Percentiles rank a stretch among this genome's conserved stretches.
Conservation (phyloP, 1,140 invertebrate genomes). For the Cheumatopsyche charites region DNA sequence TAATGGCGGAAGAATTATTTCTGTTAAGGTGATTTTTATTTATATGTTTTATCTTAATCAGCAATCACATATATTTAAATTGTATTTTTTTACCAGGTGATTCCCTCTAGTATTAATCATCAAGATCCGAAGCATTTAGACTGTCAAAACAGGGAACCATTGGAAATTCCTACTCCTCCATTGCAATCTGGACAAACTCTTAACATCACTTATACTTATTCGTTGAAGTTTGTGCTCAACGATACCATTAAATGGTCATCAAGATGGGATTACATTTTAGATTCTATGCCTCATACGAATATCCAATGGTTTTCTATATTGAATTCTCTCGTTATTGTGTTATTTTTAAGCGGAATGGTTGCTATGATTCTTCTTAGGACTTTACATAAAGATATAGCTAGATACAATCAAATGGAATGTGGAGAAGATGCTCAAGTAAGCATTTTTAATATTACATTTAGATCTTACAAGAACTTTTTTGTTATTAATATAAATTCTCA, state of each 20-base stretch:
- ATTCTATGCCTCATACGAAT: slow-evolving; percentile 97
- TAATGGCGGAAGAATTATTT: slow-evolving; percentile 90
- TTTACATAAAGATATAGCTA: slow-evolving; percentile 96
- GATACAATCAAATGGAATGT: slow-evolving; percentile 97
- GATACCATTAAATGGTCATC: slow-evolving; percentile 96
- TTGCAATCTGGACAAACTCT: slow-evolving; percentile 64
- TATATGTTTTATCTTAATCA: neutral
- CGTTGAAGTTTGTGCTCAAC: slow-evolving; percentile 80
- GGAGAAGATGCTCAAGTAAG: slow-evolving; percentile 88
- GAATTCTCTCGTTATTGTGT: slow-evolving; percentile 87
- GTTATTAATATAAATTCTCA: neutral
- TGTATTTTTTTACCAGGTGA: slow-evolving; percentile 58
- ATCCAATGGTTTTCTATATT: slow-evolving; percentile 99
- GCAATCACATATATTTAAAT: neutral
- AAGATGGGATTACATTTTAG: slow-evolving; percentile 98
- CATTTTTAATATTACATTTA: slow-evolving; percentile 23
- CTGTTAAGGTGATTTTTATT: slow-evolving; percentile 64
- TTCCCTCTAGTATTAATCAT: slow-evolving; percentile 81
- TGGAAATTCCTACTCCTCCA: slow-evolving; percentile 70
- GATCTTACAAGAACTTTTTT: neutral
- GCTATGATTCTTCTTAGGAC: slow-evolving; percentile 98
- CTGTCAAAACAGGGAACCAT: slow-evolving; percentile 65
- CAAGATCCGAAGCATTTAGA: slow-evolving; percentile 55
- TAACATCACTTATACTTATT: slow-evolving; percentile 86
- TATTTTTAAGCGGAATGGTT: slow-evolving; percentile 96